phyloP scores from a whole-genome alignment of 2,113 vertebrate species.

The Plecturocebus donacophilus region DNA sequence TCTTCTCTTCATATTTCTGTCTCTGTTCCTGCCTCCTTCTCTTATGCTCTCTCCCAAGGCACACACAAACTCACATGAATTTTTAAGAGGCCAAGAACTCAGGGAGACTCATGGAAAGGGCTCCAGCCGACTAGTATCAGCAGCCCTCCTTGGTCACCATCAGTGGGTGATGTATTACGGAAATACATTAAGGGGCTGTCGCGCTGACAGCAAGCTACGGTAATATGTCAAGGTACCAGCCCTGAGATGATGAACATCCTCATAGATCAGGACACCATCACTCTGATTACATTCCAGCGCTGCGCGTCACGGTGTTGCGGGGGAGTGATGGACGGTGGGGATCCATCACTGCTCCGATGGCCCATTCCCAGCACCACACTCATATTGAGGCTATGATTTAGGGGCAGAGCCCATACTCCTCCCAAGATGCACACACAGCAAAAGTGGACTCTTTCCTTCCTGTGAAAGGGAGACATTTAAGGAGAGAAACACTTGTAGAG shows the following conservation, averaged over 20 bases:
- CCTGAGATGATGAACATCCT: conserved; percentile 63
- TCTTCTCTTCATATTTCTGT: background rate
- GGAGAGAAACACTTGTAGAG: background rate
- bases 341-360: conserved; percentile 11
- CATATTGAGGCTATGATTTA: conserved; percentile 59
- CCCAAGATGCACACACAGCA: conserved; percentile 64
- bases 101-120: conserved; percentile 11
- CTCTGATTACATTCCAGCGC: conserved; percentile 63
- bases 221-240: conserved; percentile 75
- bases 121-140: background rate
- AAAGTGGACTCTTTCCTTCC: conserved; percentile 46
- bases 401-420: background rate
- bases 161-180: conserved; percentile 50
- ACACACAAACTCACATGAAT: background rate
- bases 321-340: conserved; percentile 29
- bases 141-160: background rate
- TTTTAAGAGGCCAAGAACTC: conserved; percentile 39
- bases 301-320: background rate
- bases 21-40: background rate
- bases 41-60: background rate
- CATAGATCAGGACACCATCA: conserved; percentile 73
- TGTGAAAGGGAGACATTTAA: background rate
- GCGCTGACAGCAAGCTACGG: conserved; percentile 68
- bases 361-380: conserved; percentile 54
- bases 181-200: conserved; percentile 73